Evolutionary conservation across 2,888 invertebrate genomes (phyloP), one percentile per base, ranked within the genome.

Genomic region (Hirtodrosophila trivittata): DNA sequence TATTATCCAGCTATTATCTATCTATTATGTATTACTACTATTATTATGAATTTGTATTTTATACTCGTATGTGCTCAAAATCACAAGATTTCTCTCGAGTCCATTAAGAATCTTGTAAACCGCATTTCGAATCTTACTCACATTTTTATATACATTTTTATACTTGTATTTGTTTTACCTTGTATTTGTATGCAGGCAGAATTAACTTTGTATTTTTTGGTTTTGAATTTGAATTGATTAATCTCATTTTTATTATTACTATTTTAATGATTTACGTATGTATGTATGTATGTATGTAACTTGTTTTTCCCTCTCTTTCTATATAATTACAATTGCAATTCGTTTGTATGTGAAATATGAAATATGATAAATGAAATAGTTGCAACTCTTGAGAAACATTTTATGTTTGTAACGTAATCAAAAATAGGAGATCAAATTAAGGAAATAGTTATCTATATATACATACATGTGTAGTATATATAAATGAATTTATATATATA

Each of bases 381-480:
- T 72, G 55, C n/a, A 54, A 67, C 49, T 47, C 49, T 56, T 56
- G 38, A 56, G n/a, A 46, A 67, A 46, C 13, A n/a, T n/a, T n/a
- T n/a, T n/a, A 21, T 21, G 18, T 56, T 73, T 74, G 64, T 76
- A 76, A 67, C 54, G 54, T 63, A 72, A 9, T 67, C 73, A 74
- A 76, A 66, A 62, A 14, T 10, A 3, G 49, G 41, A 64, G 46
- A 57, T 38, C 65, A 55, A 28, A 43, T 39, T 62, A 60, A 51
- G 35, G 33, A 60, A 68, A 76, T 68, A 71, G 70, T 70, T 70
- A 70, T 67, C 74, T 72, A 43, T 70, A 71, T 70, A 70, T 70
- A 68, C 63, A 68, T 50, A 68, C 68, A 67, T 54, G 38, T 67
- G 51, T 37, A 57, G 54, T 57, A 57, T 51, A 47, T 65, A 42